Conservation (phyloP, 2,797 vertebrate species). For the Danio albolineatus region DNA sequence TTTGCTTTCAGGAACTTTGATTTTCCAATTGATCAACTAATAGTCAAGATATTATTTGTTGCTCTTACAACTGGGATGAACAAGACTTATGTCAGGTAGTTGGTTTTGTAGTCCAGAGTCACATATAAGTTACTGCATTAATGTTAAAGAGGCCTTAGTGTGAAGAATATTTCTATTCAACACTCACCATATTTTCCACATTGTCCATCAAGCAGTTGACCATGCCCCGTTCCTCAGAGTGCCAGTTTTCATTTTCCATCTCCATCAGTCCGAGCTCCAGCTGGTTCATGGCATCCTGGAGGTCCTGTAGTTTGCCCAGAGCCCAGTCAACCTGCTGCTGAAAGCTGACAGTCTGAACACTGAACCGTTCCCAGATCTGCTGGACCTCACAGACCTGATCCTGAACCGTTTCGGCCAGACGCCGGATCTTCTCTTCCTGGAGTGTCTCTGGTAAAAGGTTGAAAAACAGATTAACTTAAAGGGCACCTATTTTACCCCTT, state of each 20-base stretch:
- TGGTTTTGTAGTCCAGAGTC: too few species aligned
- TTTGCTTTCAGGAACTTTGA: too few species aligned
- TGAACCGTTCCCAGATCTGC: slow-evolving; percentile 83
- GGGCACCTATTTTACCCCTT: too few species aligned
- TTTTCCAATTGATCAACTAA: too few species aligned
- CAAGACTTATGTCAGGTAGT: too few species aligned
- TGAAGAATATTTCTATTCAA: not conserved
- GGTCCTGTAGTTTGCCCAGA: slow-evolving; percentile 80
- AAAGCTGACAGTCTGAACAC: slow-evolving; percentile 75
- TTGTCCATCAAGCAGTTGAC: slow-evolving; percentile 80
- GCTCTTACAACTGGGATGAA: too few species aligned
- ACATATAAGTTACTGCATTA: too few species aligned
- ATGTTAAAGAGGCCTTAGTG: not conserved
- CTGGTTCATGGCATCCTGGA: slow-evolving; percentile 82
- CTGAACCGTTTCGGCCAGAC: slow-evolving; percentile 81
- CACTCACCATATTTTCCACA: slow-evolving; percentile 83
- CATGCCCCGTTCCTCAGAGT: slow-evolving; percentile 77
- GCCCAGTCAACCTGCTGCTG: slow-evolving; percentile 85
- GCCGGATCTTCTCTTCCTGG: slow-evolving; percentile 80
- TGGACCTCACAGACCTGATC: slow-evolving; percentile 81
- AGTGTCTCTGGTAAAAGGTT: slow-evolving; percentile 71
- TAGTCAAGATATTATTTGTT: too few species aligned
- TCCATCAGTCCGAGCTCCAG: slow-evolving; percentile 79
- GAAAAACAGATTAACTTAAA: too few species aligned
- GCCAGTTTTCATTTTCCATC: slow-evolving; percentile 78